Evolutionary conservation across 92 coral and sea anemone species (phyloP), one percentile per base, ranked within the genome.

Genomic region (Zoanthus solanderi): DNA sequence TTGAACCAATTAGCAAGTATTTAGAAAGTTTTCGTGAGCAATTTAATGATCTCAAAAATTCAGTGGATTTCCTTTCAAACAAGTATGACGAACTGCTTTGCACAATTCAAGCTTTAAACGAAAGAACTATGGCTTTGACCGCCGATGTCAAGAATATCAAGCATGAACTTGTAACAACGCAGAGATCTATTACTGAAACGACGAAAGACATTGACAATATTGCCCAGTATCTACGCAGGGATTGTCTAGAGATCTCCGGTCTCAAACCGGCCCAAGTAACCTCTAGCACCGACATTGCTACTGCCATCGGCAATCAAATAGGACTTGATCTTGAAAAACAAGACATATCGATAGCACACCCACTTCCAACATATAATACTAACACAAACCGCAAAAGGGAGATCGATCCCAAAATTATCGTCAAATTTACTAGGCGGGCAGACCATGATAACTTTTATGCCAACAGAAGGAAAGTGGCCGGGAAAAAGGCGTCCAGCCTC

Each of bases 401-500:
- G 37, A n/a, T 11, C 6, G 63, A 76, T 13, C 42, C 42, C 42
- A 37, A 37, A 37, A 37, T 37, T 37, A 37, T 37, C 42, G 42
- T 37, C 42, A 37, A 76, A 52, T 76, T 76, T 10, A 76, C 80
- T 2, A 76, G 80, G 63, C 80, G 42, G 14, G 80, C 34, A 52
- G 80, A 76, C 44, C 80, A 65, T 15, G 42, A 76, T 50, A 52
- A 50, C 60, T 52, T 23, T 23, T 76, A 76, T 29, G 80, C 80
- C 60, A 76, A 76, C 30, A 50, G 80, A 76, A 76, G 63, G 61
- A 76, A 47, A 12, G n/a, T 50, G 32, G 63, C 31, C 15, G 63
- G 81, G 66, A 52, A 53, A 54, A 76, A 52, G 66, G 81, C 66
- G 15, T 50, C 65, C 81, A 76, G 66, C 81, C 37, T 76, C 66